Conservation (phyloP, 2,113 vertebrate genomes). For the Gambusia affinis region DNA sequence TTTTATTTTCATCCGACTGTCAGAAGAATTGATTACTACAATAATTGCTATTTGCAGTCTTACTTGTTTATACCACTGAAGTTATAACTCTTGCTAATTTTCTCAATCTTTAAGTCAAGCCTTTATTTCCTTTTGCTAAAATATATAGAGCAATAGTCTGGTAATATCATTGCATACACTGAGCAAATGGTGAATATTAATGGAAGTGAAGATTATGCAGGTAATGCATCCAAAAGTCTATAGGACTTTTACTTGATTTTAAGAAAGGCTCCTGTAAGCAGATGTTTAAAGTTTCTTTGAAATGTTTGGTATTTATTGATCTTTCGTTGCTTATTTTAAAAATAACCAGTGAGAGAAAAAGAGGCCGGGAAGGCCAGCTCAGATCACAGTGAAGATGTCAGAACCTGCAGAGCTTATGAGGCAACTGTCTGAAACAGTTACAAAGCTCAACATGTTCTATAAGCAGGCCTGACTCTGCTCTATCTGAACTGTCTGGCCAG, state of each 20-base stretch:
- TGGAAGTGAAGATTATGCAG: not conserved
- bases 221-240: not conserved
- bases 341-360: not conserved
- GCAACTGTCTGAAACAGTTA: conserved; percentile 23
- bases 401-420: not conserved
- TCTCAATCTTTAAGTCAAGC: too few relatives aligned
- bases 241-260: too few relatives aligned
- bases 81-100: too few relatives aligned
- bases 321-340: not conserved
- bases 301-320: not conserved
- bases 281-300: too few relatives aligned
- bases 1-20: not conserved
- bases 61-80: too few relatives aligned
- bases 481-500: not conserved
- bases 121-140: too few relatives aligned
- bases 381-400: not conserved
- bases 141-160: too few relatives aligned
- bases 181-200: not conserved
- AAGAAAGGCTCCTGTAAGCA: too few relatives aligned
- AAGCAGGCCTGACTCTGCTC: not conserved
- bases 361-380: not conserved
- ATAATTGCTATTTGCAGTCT: too few relatives aligned
- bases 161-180: not conserved
- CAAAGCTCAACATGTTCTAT: not conserved
- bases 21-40: too few relatives aligned